Evolutionary conservation across 2,113 vertebrate species (phyloP).

Genomic region (Esox niger): DNA sequence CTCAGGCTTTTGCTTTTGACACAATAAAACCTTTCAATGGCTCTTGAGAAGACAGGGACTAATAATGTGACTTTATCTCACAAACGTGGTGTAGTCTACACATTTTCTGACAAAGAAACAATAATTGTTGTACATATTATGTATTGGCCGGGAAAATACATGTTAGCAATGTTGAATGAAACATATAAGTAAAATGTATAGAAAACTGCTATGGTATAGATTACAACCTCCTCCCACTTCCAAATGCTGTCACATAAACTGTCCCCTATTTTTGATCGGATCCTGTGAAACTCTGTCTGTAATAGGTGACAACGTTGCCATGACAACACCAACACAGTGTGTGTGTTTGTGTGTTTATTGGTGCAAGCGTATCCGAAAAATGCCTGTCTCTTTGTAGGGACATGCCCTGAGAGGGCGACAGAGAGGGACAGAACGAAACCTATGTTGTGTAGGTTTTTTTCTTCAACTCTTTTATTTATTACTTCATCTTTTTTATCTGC

Average conservation of each 20-base stretch:
- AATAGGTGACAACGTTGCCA: slow-evolving; percentile 32
- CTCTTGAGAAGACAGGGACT: neutral
- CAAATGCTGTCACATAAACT: slow-evolving; percentile 32
- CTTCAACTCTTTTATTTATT: too few relatives aligned
- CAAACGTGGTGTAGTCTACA: neutral
- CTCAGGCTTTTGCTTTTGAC: neutral
- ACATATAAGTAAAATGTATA: too few relatives aligned
- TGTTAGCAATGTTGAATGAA: too few relatives aligned
- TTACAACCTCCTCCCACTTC: slow-evolving; percentile 55
- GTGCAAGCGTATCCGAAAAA: slow-evolving; percentile 52
- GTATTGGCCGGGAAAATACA: slow-evolving; percentile 24
- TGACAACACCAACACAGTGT: slow-evolving; percentile 42
- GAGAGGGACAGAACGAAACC: too few relatives aligned
- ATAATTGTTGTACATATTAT: neutral
- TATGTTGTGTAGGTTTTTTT: too few relatives aligned
- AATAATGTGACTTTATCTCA: neutral
- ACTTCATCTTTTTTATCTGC: too few relatives aligned
- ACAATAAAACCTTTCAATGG: neutral
- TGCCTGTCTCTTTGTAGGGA: slow-evolving; percentile 41
- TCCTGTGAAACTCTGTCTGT: slow-evolving; percentile 26
- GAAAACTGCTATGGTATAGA: slow-evolving; percentile 61
- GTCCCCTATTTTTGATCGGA: slow-evolving; percentile 16
- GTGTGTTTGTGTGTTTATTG: too few relatives aligned
- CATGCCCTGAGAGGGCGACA: too few relatives aligned
- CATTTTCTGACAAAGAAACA: neutral